phyloP scores from a whole-genome alignment of 2,888 invertebrate genomes.

The Dolomedes plantarius region DNA sequence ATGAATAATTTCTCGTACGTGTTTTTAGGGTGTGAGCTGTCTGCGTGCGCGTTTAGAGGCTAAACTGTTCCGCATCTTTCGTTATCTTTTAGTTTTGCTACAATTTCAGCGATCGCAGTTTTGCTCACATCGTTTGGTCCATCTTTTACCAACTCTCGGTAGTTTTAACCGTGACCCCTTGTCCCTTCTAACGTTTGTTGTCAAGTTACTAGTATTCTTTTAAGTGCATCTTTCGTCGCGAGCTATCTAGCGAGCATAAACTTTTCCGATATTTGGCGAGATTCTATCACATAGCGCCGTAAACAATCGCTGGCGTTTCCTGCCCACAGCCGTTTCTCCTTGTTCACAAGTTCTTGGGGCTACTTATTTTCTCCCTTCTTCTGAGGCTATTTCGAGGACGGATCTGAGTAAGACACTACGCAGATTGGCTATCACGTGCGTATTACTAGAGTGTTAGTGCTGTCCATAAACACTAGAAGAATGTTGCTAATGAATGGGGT shows the following conservation, averaged over 20 bases:
- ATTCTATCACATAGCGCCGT: constrained; percentile 40
- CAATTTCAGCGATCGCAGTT: no score
- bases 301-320: background rate
- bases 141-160: no score
- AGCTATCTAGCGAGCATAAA: constrained; percentile 37
- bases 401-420: background rate
- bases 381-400: background rate
- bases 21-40: no score
- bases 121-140: no score
- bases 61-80: no score
- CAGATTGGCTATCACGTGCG: background rate
- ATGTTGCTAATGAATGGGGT: background rate
- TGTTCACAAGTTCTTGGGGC: constrained; percentile 30
- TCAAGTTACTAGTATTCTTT: constrained; percentile 24
- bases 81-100: no score
- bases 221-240: constrained; percentile 18
- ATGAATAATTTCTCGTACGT: no score
- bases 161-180: background rate
- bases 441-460: background rate
- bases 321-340: background rate
- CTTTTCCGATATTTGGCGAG: constrained; percentile 34
- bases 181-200: background rate
- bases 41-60: no score
- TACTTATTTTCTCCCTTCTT: constrained; percentile 3
- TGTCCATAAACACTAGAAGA: background rate